Conservation (phyloP, 2,888 invertebrate genomes). For the Leucozona laternaria region DNA sequence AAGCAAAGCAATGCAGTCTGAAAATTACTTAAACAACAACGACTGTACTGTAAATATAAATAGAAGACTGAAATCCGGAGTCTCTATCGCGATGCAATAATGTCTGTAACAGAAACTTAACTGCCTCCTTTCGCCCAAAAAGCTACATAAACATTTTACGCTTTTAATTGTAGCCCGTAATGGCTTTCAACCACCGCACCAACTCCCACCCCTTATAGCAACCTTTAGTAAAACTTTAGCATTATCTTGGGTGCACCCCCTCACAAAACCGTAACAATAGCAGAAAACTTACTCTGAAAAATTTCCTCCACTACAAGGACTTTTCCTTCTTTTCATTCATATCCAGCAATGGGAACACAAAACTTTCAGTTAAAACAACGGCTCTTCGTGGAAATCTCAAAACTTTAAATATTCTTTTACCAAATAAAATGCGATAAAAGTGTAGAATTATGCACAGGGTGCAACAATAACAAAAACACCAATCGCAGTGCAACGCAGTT, state of each 20-base stretch:
- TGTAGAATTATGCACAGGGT: conserved; percentile 36
- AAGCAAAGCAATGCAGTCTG: not conserved
- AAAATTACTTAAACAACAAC: conserved; percentile 26
- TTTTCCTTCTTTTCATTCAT: conserved; percentile 12
- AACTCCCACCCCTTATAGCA: not conserved
- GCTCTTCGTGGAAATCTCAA: conserved; percentile 39
- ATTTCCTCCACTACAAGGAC: not conserved
- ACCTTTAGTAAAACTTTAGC: not conserved
- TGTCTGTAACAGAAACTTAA: conserved; percentile 32
- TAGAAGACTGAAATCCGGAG: conserved; percentile 20
- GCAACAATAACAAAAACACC: conserved; percentile 1
- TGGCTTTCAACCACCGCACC: conserved; percentile 44
- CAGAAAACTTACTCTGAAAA: conserved; percentile 32
- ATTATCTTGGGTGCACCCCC: conserved; percentile 35
- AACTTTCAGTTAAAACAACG: conserved; percentile 50
- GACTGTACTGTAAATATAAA: not conserved
- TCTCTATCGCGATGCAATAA: conserved; percentile 2
- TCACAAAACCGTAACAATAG: conserved; percentile 48
- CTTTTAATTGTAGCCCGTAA: conserved; percentile 68
- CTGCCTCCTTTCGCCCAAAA: conserved; percentile 3
- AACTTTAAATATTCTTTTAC: conserved; percentile 61
- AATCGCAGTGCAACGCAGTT: conserved; percentile 4
- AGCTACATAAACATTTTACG: conserved; percentile 68
- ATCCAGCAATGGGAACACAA: conserved; percentile 14
- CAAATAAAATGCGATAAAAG: conserved; percentile 68